Evolutionary conservation across 2,888 invertebrate genomes (phyloP).

Genomic region (Caenorhabditis plicata): DNA sequence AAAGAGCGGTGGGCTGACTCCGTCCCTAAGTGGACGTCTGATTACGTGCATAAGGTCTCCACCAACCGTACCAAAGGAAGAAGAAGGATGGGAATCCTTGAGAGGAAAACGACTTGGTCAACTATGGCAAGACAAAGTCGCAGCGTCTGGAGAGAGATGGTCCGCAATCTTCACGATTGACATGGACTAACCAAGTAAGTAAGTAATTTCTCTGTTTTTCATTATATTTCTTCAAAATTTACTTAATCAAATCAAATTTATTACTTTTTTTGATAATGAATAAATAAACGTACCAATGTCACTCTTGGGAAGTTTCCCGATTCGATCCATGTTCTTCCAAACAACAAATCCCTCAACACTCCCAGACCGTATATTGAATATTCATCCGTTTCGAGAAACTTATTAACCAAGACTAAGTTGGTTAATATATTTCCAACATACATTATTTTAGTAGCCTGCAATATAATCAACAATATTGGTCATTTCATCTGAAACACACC

Average conservation of each 20-base stretch:
- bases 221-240: not conserved
- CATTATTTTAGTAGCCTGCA: constrained; percentile 63
- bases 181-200: not conserved
- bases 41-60: too few species aligned
- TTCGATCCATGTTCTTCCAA: constrained; percentile 63
- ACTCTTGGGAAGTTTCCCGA: constrained; percentile 64
- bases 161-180: too few species aligned
- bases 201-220: not conserved
- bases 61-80: too few species aligned
- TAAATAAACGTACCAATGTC: constrained; percentile 35
- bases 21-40: too few species aligned
- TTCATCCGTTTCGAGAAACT: constrained; percentile 64
- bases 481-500: constrained; percentile 22
- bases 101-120: too few species aligned
- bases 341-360: constrained; percentile 60
- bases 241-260: not conserved
- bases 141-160: too few species aligned
- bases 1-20: too few species aligned
- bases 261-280: not conserved
- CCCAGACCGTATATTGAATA: constrained; percentile 64
- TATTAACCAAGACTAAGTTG: constrained; percentile 63
- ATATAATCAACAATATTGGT: not conserved
- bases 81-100: too few species aligned
- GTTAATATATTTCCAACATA: constrained; percentile 64
- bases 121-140: too few species aligned